These are phyloP conservation scores for Anadara kagoshimensis DNA, from an alignment of 1,140 invertebrate species.

Conservation along the genomic window DNA sequence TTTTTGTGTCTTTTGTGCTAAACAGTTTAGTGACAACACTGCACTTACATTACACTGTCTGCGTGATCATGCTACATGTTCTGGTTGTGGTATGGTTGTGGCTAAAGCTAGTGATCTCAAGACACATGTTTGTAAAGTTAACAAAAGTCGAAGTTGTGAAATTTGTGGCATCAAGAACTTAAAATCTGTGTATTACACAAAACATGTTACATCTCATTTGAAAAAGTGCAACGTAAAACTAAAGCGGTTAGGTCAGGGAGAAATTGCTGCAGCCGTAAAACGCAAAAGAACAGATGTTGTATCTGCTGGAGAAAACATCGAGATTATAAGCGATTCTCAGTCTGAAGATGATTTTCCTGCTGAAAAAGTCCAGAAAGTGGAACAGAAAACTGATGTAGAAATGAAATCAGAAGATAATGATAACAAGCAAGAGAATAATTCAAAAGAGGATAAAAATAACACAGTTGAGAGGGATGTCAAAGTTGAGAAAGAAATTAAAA, in stretches of 20 bases:
- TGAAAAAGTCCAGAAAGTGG: neutral
- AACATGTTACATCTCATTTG: conserved; percentile 60
- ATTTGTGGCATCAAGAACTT: conserved; percentile 60
- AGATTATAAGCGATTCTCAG: conserved; percentile 3
- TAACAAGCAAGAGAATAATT: conserved; percentile 13
- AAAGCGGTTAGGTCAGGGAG: conserved; percentile 31
- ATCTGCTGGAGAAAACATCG: conserved; percentile 26
- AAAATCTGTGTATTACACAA: conserved; percentile 60
- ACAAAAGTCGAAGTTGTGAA: conserved; percentile 49
- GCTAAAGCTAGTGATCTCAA: conserved; percentile 53
- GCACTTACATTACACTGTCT: conserved; percentile 68
- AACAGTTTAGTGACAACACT: conserved; percentile 64
- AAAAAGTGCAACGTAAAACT: conserved; percentile 55
- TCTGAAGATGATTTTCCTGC: too few species aligned
- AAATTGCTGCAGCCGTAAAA: conserved; percentile 34
- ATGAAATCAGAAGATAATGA: conserved; percentile 6
- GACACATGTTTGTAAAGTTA: conserved; percentile 58
- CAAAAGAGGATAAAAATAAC: conserved; percentile 6
- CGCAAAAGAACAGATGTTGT: conserved; percentile 21
- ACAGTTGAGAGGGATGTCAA: conserved; percentile 23
- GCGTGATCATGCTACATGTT: conserved; percentile 63
- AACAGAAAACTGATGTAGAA: conserved; percentile 11
- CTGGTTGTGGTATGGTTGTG: conserved; percentile 67
- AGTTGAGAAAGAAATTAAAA: conserved; percentile 3
- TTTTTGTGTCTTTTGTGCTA: conserved; percentile 66